A percentile compares a stretch with the other conserved stretches of the same genome.
These are phyloP conservation scores for Maconellicoccus hirsutus DNA, from an alignment of 1,140 invertebrate species.

Conservation along the genomic window DNA sequence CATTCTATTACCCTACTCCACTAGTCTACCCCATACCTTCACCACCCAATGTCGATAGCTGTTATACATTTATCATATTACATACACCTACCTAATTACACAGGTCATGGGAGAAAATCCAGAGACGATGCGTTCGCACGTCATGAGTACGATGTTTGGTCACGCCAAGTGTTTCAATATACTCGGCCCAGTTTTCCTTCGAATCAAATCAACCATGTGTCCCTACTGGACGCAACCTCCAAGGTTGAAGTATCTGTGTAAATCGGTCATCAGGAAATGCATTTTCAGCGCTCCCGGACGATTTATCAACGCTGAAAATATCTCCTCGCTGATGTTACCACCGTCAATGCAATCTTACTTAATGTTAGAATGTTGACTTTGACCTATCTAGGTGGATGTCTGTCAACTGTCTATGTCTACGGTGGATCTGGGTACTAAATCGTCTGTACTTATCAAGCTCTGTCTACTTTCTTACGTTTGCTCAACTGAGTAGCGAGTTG, in stretches of 20 bases:
- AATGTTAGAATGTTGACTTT: neutral
- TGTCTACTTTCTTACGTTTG: too few relatives aligned
- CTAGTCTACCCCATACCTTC: too few relatives aligned
- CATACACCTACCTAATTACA: neutral
- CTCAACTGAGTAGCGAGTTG: too few relatives aligned
- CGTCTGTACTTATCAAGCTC: too few relatives aligned
- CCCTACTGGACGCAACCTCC: slow-evolving; percentile 32
- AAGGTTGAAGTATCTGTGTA: slow-evolving; percentile 30
- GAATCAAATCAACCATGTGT: slow-evolving; percentile 31
- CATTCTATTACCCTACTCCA: too few relatives aligned
- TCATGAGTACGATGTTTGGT: slow-evolving; percentile 33
- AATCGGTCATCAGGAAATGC: slow-evolving; percentile 28
- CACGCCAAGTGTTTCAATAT: slow-evolving; percentile 32
- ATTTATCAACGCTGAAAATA: neutral
- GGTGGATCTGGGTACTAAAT: too few relatives aligned
- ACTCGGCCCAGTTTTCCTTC: slow-evolving; percentile 32
- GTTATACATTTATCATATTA: too few relatives aligned
- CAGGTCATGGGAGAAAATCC: slow-evolving; percentile 33
- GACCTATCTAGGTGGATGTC: too few relatives aligned
- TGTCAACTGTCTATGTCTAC: too few relatives aligned
- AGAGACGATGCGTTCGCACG: slow-evolving; percentile 31
- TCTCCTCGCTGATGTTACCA: slow-evolving; percentile 15
- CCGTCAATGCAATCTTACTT: neutral
- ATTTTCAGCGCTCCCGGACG: slow-evolving; percentile 16
- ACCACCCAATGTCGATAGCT: too few relatives aligned